Percentiles rank a stretch among this genome's conserved stretches.
phyloP scores from a whole-genome alignment of 2,113 vertebrate species.

The Phrynosoma platyrhinos region DNA sequence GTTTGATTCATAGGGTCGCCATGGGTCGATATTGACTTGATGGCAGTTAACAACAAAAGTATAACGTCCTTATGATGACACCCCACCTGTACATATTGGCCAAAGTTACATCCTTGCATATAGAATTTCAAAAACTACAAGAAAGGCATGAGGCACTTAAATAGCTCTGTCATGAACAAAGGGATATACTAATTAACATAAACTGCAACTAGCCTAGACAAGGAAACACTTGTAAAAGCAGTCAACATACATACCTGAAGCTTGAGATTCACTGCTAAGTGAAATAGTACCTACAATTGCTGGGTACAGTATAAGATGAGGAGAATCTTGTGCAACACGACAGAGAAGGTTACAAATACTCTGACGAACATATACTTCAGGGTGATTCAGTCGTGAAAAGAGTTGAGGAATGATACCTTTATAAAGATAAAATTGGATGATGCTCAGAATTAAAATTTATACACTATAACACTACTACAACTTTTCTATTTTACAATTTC shows the following conservation, averaged over 20 bases:
- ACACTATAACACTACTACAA: neutral
- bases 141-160: too few species aligned
- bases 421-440: conserved; percentile 13
- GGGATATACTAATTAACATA: neutral
- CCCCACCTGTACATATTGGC: too few species aligned
- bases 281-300: conserved; percentile 98
- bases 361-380: conserved; percentile 95
- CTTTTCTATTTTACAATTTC: accelerated
- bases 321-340: conserved; percentile 96
- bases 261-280: conserved; percentile 92
- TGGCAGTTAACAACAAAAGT: too few species aligned
- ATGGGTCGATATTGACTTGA: too few species aligned
- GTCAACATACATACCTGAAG: conserved; percentile 80
- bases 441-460: neutral
- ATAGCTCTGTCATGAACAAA: neutral
- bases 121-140: too few species aligned
- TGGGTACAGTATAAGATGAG: conserved; percentile 95
- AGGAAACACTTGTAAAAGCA: neutral
- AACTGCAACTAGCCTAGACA: neutral
- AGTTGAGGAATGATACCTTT: conserved; percentile 97
- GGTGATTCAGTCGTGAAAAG: conserved; percentile 97
- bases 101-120: too few species aligned
- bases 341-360: conserved; percentile 97
- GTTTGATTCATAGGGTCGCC: too few species aligned
- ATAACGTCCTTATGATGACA: too few species aligned